These are phyloP conservation scores for Phaethornis superciliosus DNA, from an alignment of 2,113 vertebrate genomes.

Conservation along the genomic window DNA sequence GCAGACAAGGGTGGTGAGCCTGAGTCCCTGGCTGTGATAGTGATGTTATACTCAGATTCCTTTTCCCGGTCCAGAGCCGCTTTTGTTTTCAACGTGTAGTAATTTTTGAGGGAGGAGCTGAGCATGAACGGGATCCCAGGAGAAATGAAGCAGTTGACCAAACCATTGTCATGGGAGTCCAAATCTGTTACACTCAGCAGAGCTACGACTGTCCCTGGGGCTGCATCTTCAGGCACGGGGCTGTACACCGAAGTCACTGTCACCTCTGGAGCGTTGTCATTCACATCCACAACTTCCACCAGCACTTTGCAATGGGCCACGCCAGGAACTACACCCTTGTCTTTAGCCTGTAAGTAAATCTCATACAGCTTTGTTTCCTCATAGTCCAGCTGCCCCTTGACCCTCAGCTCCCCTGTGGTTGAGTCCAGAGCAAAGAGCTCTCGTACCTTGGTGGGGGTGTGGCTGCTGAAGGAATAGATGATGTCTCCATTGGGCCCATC, in stretches of 20 bases:
- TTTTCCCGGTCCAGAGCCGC: slow-evolving; percentile 76
- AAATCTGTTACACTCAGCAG: slow-evolving; percentile 78
- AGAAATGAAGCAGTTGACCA: slow-evolving; percentile 76
- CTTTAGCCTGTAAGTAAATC: slow-evolving; percentile 81
- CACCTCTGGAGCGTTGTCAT: slow-evolving; percentile 80
- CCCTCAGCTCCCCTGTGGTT: slow-evolving; percentile 72
- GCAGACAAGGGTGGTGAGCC: slow-evolving; percentile 74
- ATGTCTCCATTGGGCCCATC: slow-evolving; percentile 83
- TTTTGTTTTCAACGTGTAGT: slow-evolving; percentile 80
- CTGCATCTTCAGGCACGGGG: slow-evolving; percentile 78
- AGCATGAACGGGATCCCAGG: slow-evolving; percentile 76
- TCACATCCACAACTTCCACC: slow-evolving; percentile 79
- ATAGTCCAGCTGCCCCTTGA: slow-evolving; percentile 78
- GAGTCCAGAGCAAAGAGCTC: slow-evolving; percentile 76
- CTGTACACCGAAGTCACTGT: slow-evolving; percentile 78
- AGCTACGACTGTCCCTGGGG: slow-evolving; percentile 76
- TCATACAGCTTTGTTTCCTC: slow-evolving; percentile 76
- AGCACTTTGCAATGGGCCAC: slow-evolving; percentile 80
- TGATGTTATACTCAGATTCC: slow-evolving; percentile 77
- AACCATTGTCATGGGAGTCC: slow-evolving; percentile 78
- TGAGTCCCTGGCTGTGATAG: slow-evolving; percentile 72
- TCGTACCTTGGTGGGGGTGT: slow-evolving; percentile 71
- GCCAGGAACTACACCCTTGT: slow-evolving; percentile 74
- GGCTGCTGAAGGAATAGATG: slow-evolving; percentile 78
- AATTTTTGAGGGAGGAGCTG: slow-evolving; percentile 79